phyloP scores from a whole-genome alignment of 1,140 invertebrate species.

The Monomorium pharaonis region DNA sequence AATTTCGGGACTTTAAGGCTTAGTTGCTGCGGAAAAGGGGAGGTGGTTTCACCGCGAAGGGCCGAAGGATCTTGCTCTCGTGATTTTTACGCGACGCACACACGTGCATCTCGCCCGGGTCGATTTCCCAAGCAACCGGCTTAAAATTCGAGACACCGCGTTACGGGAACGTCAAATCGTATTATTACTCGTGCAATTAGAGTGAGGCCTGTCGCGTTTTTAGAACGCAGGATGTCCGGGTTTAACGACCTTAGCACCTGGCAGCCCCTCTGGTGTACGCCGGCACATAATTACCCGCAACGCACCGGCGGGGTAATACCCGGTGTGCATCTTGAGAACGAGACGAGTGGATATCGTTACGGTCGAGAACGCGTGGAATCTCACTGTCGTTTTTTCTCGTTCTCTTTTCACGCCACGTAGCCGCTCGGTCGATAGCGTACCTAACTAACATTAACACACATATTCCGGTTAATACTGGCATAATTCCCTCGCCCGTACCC shows the following conservation, averaged over 20 bases:
- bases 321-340: constrained; percentile 68
- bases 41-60: too few relatives aligned
- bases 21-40: background rate
- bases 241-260: constrained; percentile 74
- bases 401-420: constrained; percentile 48
- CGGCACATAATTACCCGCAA: constrained; percentile 71
- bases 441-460: constrained; percentile 30
- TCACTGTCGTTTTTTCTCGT: constrained; percentile 69
- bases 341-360: constrained; percentile 69
- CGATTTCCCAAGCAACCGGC: constrained; percentile 18
- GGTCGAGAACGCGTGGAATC: constrained; percentile 65
- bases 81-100: background rate
- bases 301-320: constrained; percentile 58
- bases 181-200: constrained; percentile 69
- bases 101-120: background rate
- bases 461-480: constrained; percentile 6
- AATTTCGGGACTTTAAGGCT: too few relatives aligned
- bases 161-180: constrained; percentile 41
- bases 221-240: constrained; percentile 71
- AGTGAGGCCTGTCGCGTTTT: constrained; percentile 63
- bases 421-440: constrained; percentile 58
- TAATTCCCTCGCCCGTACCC: background rate
- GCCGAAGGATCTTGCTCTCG: too few relatives aligned
- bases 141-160: constrained; percentile 8
- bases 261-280: constrained; percentile 68